Conservation (phyloP, 2,797 vertebrate species). For the Pseudochirops corinnae region DNA sequence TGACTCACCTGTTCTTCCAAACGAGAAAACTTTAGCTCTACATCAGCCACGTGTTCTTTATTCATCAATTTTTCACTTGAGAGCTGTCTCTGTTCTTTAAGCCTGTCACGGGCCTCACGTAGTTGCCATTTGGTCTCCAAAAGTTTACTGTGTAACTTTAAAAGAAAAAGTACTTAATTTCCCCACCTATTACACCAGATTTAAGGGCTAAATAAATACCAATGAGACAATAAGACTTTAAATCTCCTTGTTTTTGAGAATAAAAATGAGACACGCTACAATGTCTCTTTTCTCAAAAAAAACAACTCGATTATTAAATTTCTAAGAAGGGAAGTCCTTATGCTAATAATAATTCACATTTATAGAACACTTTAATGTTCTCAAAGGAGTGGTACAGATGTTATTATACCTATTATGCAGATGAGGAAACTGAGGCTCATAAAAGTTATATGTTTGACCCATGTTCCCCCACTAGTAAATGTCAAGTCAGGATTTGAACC, state of each 20-base stretch:
- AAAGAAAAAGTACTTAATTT: conserved; percentile 17
- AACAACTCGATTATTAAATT: background rate
- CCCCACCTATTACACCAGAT: background rate
- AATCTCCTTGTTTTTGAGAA: background rate
- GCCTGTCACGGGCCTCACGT: conserved; percentile 94
- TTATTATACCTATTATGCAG: background rate
- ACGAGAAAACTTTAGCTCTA: conserved; percentile 95
- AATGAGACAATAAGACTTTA: background rate
- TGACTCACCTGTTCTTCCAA: conserved; percentile 93
- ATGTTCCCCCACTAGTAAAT: background rate
- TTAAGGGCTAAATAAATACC: background rate
- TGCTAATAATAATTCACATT: background rate
- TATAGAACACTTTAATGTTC: background rate
- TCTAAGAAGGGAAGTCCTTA: background rate
- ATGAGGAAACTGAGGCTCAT: background rate
- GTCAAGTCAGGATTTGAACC: background rate
- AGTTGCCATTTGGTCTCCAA: conserved; percentile 96
- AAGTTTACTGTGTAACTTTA: conserved; percentile 95
- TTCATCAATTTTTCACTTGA: conserved; percentile 98
- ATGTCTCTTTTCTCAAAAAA: background rate
- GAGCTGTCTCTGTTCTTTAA: conserved; percentile 97
- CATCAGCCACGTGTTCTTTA: conserved; percentile 94
- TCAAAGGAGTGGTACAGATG: background rate
- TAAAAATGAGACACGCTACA: background rate
- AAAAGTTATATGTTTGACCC: background rate